phyloP scores from a whole-genome alignment of 2,797 vertebrate genomes.

The Lindbergichthys nudifrons region DNA sequence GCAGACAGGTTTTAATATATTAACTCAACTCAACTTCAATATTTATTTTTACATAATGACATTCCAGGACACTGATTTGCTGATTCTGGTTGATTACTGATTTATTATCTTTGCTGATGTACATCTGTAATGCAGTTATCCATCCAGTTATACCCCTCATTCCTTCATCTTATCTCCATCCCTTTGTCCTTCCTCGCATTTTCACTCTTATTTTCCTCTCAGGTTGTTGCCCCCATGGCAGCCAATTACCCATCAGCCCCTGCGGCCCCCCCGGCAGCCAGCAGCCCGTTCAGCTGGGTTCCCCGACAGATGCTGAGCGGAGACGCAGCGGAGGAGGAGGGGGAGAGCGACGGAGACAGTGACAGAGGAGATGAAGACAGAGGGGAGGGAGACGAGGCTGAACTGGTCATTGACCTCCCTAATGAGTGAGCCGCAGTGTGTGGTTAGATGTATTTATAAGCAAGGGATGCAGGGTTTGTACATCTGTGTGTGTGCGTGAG shows the following conservation, averaged over 20 bases:
- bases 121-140: constrained; percentile 26
- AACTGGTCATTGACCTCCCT: constrained; percentile 94
- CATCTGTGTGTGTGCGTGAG: constrained; percentile 7
- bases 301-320: constrained; percentile 94
- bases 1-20: background rate
- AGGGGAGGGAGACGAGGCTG: constrained; percentile 91
- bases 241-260: constrained; percentile 82
- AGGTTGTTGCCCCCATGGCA: constrained; percentile 83
- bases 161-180: constrained; percentile 7
- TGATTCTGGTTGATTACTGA: constrained; percentile 16
- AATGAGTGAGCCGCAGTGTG: constrained; percentile 80
- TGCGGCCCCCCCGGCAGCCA: constrained; percentile 68
- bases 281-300: constrained; percentile 88
- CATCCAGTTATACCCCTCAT: constrained; percentile 2
- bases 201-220: constrained; percentile 15
- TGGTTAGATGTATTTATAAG: constrained; percentile 42
- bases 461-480: background rate
- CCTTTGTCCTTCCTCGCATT: background rate
- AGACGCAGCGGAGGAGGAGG: constrained; percentile 88
- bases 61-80: constrained; percentile 2
- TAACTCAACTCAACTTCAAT: background rate
- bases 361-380: constrained; percentile 88
- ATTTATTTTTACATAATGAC: background rate
- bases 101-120: constrained; percentile 27
- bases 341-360: constrained; percentile 86